phyloP scores from a whole-genome alignment of 1,140 invertebrate genomes.

The Maconellicoccus hirsutus region DNA sequence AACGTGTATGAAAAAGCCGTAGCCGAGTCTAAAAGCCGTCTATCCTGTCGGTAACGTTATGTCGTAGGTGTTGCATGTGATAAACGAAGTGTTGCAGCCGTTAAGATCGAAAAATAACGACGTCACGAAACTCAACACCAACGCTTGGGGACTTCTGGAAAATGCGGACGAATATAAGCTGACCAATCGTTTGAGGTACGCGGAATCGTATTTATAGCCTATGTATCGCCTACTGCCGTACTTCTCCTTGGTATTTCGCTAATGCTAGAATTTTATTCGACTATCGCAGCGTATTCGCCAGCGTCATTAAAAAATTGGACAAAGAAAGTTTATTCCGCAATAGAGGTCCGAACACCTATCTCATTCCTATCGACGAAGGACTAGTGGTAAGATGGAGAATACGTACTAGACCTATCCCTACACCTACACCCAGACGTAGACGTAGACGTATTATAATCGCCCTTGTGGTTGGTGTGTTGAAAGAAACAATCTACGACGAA shows the following conservation, averaged over 20 bases:
- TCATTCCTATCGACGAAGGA: constrained; percentile 79
- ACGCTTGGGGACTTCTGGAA: constrained; percentile 62
- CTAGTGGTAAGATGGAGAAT: constrained; percentile 72
- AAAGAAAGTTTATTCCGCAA: constrained; percentile 50
- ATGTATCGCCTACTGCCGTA: no score
- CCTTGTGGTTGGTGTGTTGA: constrained; percentile 10
- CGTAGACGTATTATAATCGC: background rate
- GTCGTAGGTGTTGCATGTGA: constrained; percentile 61
- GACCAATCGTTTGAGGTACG: constrained; percentile 47
- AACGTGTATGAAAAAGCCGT: no score
- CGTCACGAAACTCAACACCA: constrained; percentile 57
- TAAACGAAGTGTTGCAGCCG: constrained; percentile 66
- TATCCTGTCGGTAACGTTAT: no score
- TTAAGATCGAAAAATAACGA: constrained; percentile 43
- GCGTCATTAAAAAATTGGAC: background rate
- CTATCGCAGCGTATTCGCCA: background rate
- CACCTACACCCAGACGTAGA: no score
- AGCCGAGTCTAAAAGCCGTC: no score
- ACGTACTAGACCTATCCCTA: no score
- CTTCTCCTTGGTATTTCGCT: no score
- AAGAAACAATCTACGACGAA: constrained; percentile 39
- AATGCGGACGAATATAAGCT: constrained; percentile 60
- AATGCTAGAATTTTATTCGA: background rate
- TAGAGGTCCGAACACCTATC: constrained; percentile 70
- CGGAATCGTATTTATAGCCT: no score